A percentile compares a stretch with the other conserved stretches of the same genome.
phyloP scores from a whole-genome alignment of 2,113 vertebrate species.

The Podocnemis expansa region DNA sequence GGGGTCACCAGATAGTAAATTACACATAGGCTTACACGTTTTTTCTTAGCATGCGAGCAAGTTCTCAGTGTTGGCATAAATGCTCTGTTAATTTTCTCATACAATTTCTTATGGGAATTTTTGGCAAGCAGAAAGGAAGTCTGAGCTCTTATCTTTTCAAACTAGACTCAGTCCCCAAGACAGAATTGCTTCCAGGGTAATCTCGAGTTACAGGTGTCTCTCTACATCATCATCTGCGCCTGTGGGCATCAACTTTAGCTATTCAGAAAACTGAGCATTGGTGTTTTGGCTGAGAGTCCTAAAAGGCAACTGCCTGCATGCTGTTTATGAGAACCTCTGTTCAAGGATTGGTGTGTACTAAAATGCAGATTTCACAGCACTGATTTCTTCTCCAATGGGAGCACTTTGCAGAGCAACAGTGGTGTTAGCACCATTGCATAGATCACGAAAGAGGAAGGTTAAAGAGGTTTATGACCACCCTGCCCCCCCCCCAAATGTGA shows the following conservation, averaged over 20 bases:
- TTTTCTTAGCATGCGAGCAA: accelerated
- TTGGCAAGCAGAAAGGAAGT: background rate
- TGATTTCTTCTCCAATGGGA: background rate
- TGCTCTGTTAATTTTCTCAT: accelerated
- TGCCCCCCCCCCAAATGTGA: no score
- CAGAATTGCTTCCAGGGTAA: accelerated
- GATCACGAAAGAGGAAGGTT: background rate
- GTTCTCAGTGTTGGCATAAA: background rate
- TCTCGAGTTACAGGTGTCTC: no score
- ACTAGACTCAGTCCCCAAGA: accelerated
- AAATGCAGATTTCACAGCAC: background rate
- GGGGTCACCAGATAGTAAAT: accelerated
- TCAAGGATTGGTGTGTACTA: background rate
- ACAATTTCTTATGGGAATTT: accelerated
- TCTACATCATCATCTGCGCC: no score
- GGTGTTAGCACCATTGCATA: background rate
- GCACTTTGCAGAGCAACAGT: background rate
- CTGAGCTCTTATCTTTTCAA: background rate
- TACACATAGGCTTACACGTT: background rate
- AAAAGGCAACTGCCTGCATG: accelerated
- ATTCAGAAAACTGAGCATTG: accelerated
- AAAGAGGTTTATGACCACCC: background rate
- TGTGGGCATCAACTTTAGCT: no score
- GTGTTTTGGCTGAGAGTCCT: background rate
- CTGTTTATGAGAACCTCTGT: background rate